Evolutionary conservation across 2,113 vertebrate species (phyloP), one percentile per base, ranked within the genome.

Genomic region (Apaloderma vittatum): DNA sequence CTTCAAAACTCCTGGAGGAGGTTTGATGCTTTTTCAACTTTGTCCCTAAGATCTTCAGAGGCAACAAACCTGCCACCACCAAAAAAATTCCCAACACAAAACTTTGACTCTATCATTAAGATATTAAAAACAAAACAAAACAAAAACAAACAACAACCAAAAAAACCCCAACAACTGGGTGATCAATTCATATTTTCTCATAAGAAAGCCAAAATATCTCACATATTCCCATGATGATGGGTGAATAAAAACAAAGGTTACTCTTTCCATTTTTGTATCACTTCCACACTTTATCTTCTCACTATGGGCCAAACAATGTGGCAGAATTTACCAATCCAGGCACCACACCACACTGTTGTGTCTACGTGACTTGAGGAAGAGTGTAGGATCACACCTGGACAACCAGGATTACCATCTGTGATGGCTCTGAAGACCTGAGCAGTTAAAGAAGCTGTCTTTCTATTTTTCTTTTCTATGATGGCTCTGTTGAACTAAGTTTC

Each of bases 151-250:
- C 8, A 52, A 74, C 29, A 30, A 71, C 12, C 40, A 40, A 40
- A 40, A 40, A n/a, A 58, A n/a, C n/a, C n/a, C n/a, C n/a, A n/a
- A n/a, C n/a, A n/a, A 20, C 5, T 3, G 61, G 75, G 1, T 0
- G 73, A 90, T 18, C 12, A 46, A 71, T 62, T 48, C 30, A 8
- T 66, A 61, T 78, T 78, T 93, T 49, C 16, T 57, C 12, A 23
- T 17, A 83, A 88, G 67, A 74, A 86, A 95, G 30, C 3, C 20
- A 62, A 36, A 88, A 40, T 20, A 54, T 12, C 19, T 86, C 51
- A 27, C 11, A 2, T 73, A 54, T 70, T 72, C 65, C 11, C 15
- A 45, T 6, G 45, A 17, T 36, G 37, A 63, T 10, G 27, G 40
- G 17, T 58, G 34, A 51, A 8, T 16, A 86, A 58, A 80, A 68